phyloP scores from a whole-genome alignment of 2,888 invertebrate species.

The Noctuana brunneofusca region DNA sequence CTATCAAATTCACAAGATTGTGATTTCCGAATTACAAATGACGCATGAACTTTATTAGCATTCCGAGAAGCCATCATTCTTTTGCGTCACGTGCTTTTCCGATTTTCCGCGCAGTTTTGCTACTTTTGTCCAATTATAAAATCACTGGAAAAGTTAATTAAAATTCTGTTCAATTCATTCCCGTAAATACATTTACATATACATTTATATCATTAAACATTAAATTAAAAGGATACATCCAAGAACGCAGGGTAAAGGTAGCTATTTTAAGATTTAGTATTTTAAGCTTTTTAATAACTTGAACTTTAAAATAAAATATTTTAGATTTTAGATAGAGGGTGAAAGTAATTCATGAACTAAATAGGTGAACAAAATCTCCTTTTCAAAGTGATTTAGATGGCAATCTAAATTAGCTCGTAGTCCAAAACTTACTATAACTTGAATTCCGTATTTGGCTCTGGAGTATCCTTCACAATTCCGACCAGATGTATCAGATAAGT shows the following conservation, averaged over 20 bases:
- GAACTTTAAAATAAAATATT: too few relatives aligned
- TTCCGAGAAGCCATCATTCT: conserved; percentile 27
- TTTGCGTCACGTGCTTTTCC: conserved; percentile 28
- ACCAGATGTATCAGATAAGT: conserved; percentile 33
- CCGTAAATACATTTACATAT: not conserved
- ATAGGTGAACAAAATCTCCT: too few relatives aligned
- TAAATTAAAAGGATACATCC: too few relatives aligned
- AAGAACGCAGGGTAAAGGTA: too few relatives aligned
- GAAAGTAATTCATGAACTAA: too few relatives aligned
- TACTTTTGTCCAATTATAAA: conserved; percentile 15
- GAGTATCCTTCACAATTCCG: conserved; percentile 34
- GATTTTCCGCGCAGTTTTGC: conserved; percentile 9
- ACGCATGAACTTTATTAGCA: conserved; percentile 30
- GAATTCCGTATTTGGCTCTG: not conserved
- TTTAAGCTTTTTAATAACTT: too few relatives aligned
- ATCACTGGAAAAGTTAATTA: not conserved
- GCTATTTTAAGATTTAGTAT: too few relatives aligned
- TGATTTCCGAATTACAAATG: conserved; percentile 19
- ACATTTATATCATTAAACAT: too few relatives aligned
- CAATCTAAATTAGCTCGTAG: not conserved
- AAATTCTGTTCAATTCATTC: not conserved
- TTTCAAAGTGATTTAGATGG: too few relatives aligned
- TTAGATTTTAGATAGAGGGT: too few relatives aligned
- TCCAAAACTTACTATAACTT: not conserved
- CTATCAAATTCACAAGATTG: conserved; percentile 14